These are phyloP conservation scores for Atta cephalotes DNA, from an alignment of 1,140 invertebrate species.

Conservation along the genomic window DNA sequence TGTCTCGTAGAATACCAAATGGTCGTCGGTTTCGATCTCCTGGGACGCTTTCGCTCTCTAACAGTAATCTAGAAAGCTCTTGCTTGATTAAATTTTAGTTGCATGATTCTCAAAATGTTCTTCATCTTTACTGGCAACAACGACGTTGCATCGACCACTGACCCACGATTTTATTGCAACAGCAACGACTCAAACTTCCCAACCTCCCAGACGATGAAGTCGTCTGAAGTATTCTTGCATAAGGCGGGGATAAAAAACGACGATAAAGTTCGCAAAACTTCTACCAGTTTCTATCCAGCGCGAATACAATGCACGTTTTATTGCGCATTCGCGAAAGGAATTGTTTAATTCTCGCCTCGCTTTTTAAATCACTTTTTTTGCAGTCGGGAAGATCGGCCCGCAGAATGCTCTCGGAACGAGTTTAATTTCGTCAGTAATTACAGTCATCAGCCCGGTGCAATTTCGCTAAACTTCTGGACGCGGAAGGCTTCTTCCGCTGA, in stretches of 20 bases:
- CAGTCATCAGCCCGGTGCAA: conserved; percentile 69
- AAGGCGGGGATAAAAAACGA: background rate
- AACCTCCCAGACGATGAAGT: conserved; percentile 12
- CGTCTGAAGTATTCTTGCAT: background rate
- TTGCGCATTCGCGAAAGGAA: conserved; percentile 4
- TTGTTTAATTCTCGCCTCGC: background rate
- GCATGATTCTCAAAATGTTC: conserved; percentile 25
- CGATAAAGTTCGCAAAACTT: background rate
- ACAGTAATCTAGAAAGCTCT: conserved; percentile 13
- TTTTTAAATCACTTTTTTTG: conserved; percentile 51
- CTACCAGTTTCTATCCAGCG: background rate
- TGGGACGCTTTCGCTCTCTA: conserved; percentile 17
- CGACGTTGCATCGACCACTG: background rate
- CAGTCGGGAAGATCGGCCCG: background rate
- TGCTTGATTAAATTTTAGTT: conserved; percentile 52
- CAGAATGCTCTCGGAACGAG: background rate
- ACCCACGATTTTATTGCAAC: conserved; percentile 35
- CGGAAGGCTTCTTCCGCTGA: background rate
- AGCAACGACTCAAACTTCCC: background rate
- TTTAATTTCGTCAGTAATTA: conserved; percentile 76
- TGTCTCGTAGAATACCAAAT: conserved; percentile 39
- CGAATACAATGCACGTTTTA: conserved; percentile 14
- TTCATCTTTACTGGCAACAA: background rate
- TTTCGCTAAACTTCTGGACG: conserved; percentile 40
- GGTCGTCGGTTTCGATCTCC: conserved; percentile 19